phyloP scores from a whole-genome alignment of 2,888 invertebrate species.

The Pollenia amentaria region DNA sequence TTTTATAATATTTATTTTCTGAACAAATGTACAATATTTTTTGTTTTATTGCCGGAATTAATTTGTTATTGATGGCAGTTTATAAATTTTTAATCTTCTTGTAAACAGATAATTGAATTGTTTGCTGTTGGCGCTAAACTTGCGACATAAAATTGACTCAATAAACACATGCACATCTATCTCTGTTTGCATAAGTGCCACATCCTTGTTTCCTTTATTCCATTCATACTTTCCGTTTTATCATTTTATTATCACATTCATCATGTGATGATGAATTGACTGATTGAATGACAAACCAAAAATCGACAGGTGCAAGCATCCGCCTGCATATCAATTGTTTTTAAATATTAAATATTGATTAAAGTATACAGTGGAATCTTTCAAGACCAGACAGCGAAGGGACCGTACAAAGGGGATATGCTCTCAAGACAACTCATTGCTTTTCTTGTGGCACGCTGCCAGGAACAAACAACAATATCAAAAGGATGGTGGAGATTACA shows the following conservation, averaged over 20 bases:
- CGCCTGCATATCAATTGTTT: constrained; percentile 35
- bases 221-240: constrained; percentile 43
- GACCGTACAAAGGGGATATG: too few species aligned
- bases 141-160: constrained; percentile 20
- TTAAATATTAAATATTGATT: constrained; percentile 50
- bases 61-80: constrained; percentile 72
- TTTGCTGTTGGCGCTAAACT: constrained; percentile 4
- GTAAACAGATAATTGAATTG: constrained; percentile 72
- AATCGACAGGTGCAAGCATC: constrained; percentile 68
- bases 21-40: constrained; percentile 23
- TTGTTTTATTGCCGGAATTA: constrained; percentile 69
- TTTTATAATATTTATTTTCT: not conserved
- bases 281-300: constrained; percentile 59
- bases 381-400: too few species aligned
- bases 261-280: constrained; percentile 62
- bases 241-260: constrained; percentile 54
- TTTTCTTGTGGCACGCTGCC: too few species aligned
- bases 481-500: too few species aligned
- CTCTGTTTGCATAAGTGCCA: constrained; percentile 50
- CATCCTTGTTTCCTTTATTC: constrained; percentile 14
- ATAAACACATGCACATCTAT: constrained; percentile 3
- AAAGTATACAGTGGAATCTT: not conserved
- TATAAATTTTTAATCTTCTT: constrained; percentile 69
- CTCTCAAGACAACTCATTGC: too few species aligned
- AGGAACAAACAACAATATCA: too few species aligned